Conservation (phyloP, 2,113 vertebrate species). For the Scomber japonicus region DNA sequence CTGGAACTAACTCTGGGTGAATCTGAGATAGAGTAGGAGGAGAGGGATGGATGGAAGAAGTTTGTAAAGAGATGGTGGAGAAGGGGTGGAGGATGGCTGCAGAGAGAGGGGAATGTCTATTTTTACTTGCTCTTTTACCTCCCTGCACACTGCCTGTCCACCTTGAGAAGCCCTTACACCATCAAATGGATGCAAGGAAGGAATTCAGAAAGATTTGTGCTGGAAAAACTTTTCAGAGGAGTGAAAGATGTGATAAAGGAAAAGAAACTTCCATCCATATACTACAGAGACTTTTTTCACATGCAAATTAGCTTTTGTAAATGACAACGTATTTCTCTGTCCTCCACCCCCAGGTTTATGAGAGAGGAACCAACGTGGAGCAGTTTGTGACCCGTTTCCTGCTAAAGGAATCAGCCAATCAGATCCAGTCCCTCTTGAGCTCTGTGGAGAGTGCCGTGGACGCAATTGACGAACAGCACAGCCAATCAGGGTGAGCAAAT, state of each 20-base stretch:
- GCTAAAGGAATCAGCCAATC: slow-evolving; percentile 96
- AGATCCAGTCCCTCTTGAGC: slow-evolving; percentile 96
- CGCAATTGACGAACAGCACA: slow-evolving; percentile 96
- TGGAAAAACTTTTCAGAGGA: slow-evolving; percentile 8
- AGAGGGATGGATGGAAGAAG: too few species aligned
- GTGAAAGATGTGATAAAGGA: neutral
- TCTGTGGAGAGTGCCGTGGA: slow-evolving; percentile 97
- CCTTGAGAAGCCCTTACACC: slow-evolving; percentile 31
- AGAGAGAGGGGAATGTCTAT: slow-evolving; percentile 14
- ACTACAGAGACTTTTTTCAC: neutral
- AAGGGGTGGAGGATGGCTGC: neutral
- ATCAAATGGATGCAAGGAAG: slow-evolving; percentile 21
- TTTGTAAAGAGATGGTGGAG: too few species aligned
- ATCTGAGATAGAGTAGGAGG: neutral
- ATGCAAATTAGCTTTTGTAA: neutral
- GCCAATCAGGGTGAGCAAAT: slow-evolving; percentile 88
- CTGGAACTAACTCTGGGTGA: slow-evolving; percentile 1
- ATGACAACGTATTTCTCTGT: neutral
- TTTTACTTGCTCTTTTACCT: slow-evolving; percentile 30
- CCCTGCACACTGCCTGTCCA: slow-evolving; percentile 4
- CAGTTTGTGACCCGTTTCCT: slow-evolving; percentile 98
- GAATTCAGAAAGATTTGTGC: slow-evolving; percentile 9
- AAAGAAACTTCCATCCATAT: neutral
- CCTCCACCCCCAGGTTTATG: slow-evolving; percentile 89
- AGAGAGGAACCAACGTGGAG: slow-evolving; percentile 93